phyloP scores from a whole-genome alignment of 1,140 invertebrate species.

The Nomia melanderi region DNA sequence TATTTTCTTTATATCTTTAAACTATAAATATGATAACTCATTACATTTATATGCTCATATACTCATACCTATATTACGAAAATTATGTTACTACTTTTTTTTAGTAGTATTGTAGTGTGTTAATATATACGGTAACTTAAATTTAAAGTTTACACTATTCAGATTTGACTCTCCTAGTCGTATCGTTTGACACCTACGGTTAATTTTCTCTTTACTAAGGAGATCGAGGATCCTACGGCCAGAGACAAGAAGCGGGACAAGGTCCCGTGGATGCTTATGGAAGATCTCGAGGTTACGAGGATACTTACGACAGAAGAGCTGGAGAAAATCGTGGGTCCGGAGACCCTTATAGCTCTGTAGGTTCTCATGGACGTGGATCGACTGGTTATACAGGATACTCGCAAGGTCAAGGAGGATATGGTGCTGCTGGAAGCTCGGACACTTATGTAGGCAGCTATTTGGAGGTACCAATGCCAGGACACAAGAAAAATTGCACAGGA shows the following conservation, averaged over 20 bases:
- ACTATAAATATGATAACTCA: too few relatives aligned
- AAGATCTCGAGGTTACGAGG: constrained; percentile 37
- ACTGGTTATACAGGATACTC: constrained; percentile 8
- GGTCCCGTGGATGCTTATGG: constrained; percentile 42
- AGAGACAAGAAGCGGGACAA: background rate
- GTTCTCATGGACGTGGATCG: background rate
- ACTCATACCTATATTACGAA: too few relatives aligned
- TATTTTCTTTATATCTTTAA: too few relatives aligned
- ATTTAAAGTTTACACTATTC: too few relatives aligned
- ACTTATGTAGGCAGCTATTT: constrained; percentile 77
- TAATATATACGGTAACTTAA: too few relatives aligned
- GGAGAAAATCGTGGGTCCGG: background rate
- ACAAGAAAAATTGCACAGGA: constrained; percentile 83
- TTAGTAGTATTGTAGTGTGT: too few relatives aligned
- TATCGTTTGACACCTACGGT: too few relatives aligned
- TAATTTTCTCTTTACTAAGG: background rate
- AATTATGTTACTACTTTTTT: too few relatives aligned
- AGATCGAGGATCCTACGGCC: background rate
- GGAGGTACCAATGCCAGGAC: constrained; percentile 81
- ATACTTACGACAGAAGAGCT: constrained; percentile 1
- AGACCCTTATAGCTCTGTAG: constrained; percentile 18
- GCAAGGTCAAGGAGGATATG: constrained; percentile 37
- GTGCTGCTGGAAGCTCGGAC: constrained; percentile 52
- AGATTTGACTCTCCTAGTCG: too few relatives aligned
- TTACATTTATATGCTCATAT: too few relatives aligned